Evolutionary conservation across 2,113 vertebrate species (phyloP).

Genomic region (Entomyzon cyanotis): DNA sequence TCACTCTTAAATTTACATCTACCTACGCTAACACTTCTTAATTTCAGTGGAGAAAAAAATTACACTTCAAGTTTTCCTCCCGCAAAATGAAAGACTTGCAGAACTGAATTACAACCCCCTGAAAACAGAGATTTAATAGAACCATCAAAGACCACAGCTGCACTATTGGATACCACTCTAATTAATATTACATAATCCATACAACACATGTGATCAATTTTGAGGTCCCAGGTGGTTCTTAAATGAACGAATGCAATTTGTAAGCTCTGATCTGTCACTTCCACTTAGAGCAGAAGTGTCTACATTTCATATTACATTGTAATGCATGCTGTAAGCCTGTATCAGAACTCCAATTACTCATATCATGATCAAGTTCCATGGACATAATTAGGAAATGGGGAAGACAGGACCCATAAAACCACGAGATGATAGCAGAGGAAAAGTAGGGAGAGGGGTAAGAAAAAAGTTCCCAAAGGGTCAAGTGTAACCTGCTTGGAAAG

Average conservation of each 20-base stretch:
- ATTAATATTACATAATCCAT: constrained; percentile 73
- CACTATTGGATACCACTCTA: constrained; percentile 52
- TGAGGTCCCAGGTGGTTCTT: constrained; percentile 37
- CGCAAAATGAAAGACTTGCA: neutral
- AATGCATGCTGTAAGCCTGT: constrained; percentile 44
- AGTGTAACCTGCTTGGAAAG: neutral
- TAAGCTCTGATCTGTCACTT: constrained; percentile 62
- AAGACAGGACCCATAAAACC: neutral
- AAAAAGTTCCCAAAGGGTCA: neutral
- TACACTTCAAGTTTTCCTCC: neutral
- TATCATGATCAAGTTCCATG: constrained; percentile 13
- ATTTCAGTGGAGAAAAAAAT: neutral
- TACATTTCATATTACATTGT: constrained; percentile 49
- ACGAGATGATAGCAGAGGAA: neutral
- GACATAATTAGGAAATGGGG: constrained; percentile 41
- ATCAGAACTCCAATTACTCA: constrained; percentile 61
- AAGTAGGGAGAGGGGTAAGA: neutral
- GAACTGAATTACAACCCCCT: neutral
- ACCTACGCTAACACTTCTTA: neutral
- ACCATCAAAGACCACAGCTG: constrained; percentile 60
- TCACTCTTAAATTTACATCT: neutral
- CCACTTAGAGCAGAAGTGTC: constrained; percentile 56
- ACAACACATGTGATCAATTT: constrained; percentile 61
- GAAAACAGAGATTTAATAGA: constrained; percentile 50
- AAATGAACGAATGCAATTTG: constrained; percentile 62